Base-by-base conservation (phyloP, 2,888 invertebrate species). In the Cosmia pyralina region DNA sequence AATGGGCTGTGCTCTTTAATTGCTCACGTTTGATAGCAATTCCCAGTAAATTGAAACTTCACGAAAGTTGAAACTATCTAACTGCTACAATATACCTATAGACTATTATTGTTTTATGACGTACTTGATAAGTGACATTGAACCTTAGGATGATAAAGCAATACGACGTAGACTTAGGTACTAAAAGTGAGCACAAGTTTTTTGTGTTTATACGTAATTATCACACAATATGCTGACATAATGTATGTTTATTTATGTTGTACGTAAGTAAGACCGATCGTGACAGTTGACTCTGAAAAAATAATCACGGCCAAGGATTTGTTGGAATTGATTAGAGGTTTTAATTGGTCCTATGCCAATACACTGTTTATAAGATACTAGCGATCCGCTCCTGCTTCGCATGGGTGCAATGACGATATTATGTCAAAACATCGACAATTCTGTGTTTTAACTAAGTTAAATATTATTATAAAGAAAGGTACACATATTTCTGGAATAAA, bases 171-270 rank as follows among this genome's bases (percentile, higher is more conserved):
- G n/a, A 53, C 5, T 34, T 53, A 53, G 11, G 4, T 28, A 46
- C 4, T 22, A 46, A 46, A 46, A 28, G 7, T 63, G 13, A 48
- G 13, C 13, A 46, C 28, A 7, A 34, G 13, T 63, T 46, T 41
- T 57, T 57, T 34, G 19, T 28, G 28, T 67, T 41, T 48, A 65
- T n/a, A 28, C 1, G 3, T 65, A 38, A 22, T 65, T 7, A 28
- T 34, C 34, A 19, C 15, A 34, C 11, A 5, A 28, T 28, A 28
- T 22, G 10, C 15, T 60, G 74, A 38, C 72, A 53, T 50, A 44
- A 50, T 50, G 28, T 72, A 72, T 72, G 48, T 41, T 71, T 48
- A 41, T 58, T 11, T 57, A 28, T 28, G 28, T 70, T 15, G n/a
- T 41, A 57, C 38, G 22, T 11, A 57, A 46, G 19, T 38, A 4